Conservation (phyloP, 2,797 vertebrate species). For the Myiotriccus ornatus region DNA sequence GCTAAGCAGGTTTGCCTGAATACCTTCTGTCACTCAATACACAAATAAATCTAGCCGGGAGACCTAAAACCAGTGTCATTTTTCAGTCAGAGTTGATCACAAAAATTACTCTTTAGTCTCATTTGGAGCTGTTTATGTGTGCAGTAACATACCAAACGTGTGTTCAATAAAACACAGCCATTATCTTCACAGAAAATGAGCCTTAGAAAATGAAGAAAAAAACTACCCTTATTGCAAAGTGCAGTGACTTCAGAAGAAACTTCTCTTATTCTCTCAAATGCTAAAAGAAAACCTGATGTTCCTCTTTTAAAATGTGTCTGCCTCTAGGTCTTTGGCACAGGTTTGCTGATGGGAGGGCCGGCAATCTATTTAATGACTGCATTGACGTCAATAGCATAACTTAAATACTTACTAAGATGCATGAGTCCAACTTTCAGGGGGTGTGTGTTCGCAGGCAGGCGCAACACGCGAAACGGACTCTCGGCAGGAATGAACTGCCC, state of each 20-base stretch:
- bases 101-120: constrained; percentile 28
- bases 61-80: constrained; percentile 47
- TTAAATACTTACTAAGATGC: constrained; percentile 97
- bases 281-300: constrained; percentile 79
- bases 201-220: not conserved
- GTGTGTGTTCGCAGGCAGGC: constrained; percentile 75
- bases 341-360: constrained; percentile 84
- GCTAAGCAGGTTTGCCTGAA: constrained; percentile 67
- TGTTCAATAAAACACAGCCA: not conserved
- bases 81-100: constrained; percentile 35
- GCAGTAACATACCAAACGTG: not conserved
- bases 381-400: constrained; percentile 99
- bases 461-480: constrained; percentile 83
- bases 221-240: not conserved
- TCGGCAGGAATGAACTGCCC: constrained; percentile 63
- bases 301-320: constrained; percentile 85
- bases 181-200: not conserved
- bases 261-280: constrained; percentile 65
- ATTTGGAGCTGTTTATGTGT: constrained; percentile 45
- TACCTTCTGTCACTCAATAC: constrained; percentile 53
- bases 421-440: constrained; percentile 86
- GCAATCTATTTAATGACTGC: constrained; percentile 93
- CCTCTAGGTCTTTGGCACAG: constrained; percentile 88
- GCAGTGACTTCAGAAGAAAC: constrained; percentile 60
- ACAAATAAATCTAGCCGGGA: constrained; percentile 17